phyloP scores from a whole-genome alignment of 2,888 invertebrate genomes.

The Balanococcus diminutus region DNA sequence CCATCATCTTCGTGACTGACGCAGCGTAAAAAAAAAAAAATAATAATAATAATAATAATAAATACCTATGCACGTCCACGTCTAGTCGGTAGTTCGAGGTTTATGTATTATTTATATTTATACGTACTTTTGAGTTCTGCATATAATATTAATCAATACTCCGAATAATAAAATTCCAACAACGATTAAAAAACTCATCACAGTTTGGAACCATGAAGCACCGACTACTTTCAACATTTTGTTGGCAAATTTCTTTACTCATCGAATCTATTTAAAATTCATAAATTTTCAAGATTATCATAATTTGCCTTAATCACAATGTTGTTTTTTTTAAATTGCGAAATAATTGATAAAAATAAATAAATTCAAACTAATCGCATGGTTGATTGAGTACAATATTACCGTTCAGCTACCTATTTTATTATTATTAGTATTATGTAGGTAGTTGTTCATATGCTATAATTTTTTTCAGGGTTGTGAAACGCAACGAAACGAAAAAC shows the following conservation, averaged over 20 bases:
- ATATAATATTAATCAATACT: slow-evolving; percentile 69
- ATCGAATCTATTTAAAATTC: slow-evolving; percentile 11
- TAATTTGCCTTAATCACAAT: neutral
- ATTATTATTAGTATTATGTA: no score
- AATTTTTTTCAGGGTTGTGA: no score
- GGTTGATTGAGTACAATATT: neutral
- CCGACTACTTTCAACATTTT: slow-evolving; percentile 77
- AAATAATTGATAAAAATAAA: neutral
- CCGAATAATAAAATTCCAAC: slow-evolving; percentile 72
- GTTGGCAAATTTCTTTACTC: neutral
- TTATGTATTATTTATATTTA: neutral
- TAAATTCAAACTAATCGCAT: neutral
- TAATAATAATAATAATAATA: neutral
- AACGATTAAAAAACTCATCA: slow-evolving; percentile 74
- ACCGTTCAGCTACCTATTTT: no score
- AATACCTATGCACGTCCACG: neutral
- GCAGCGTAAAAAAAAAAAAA: neutral
- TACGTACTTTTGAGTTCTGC: slow-evolving; percentile 37
- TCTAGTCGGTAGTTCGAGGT: neutral
- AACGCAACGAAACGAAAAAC: no score
- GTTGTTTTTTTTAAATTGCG: neutral
- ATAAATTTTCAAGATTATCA: neutral
- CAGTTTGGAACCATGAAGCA: slow-evolving; percentile 78
- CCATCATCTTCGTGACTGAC: slow-evolving; percentile 72
- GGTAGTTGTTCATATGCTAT: no score